phyloP scores from a whole-genome alignment of 2,797 vertebrate genomes.

The Cossypha niveicapilla region DNA sequence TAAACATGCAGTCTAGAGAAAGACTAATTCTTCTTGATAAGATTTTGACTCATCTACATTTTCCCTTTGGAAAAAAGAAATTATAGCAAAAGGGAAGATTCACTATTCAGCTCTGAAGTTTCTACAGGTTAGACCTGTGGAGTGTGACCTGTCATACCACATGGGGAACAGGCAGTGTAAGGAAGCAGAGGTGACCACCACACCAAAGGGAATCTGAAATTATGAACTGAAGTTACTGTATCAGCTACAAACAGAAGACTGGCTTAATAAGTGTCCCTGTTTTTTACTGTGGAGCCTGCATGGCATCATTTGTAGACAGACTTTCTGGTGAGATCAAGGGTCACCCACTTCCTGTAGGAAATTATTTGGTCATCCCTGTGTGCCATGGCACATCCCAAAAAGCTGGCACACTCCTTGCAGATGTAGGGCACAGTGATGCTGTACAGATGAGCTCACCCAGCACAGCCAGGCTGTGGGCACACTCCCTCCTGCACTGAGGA shows the following conservation, averaged over 20 bases:
- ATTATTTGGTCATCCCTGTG: accelerated
- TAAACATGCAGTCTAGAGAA: neutral
- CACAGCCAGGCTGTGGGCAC: accelerated
- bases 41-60: neutral
- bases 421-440: accelerated
- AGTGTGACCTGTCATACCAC: neutral
- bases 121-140: neutral
- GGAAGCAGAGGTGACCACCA: neutral
- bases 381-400: neutral
- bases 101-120: neutral
- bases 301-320: neutral
- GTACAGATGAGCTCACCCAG: accelerated
- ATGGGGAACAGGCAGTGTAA: neutral
- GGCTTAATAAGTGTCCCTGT: neutral
- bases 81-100: neutral
- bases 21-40: neutral
- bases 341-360: neutral
- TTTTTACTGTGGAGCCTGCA: neutral
- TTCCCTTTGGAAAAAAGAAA: neutral
- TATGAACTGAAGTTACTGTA: neutral
- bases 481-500: accelerated
- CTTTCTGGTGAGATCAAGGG: neutral
- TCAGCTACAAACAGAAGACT: neutral
- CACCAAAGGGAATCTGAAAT: neutral
- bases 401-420: neutral